Percentiles rank a stretch among this genome's conserved stretches.
Evolutionary conservation across 2,113 vertebrate species (phyloP).

Genomic region (Lasiurus cinereus): DNA sequence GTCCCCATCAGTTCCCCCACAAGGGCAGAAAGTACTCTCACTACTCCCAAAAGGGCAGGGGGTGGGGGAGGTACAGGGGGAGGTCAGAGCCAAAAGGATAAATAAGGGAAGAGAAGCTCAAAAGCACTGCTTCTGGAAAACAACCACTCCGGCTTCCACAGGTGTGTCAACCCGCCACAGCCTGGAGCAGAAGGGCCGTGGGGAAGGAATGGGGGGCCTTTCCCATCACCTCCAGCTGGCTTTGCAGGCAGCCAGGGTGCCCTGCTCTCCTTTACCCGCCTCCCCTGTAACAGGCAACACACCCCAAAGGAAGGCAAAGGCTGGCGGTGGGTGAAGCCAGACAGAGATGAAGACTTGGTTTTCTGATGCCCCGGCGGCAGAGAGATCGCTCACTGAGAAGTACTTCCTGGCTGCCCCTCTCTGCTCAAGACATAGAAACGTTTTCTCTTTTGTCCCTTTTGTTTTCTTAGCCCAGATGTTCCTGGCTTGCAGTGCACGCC

Average conservation of each 20-base stretch:
- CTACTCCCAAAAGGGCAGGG: neutral
- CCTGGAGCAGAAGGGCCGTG: neutral
- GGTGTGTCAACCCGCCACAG: neutral
- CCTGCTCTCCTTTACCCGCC: neutral
- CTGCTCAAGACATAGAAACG: neutral
- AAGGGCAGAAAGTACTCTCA: neutral
- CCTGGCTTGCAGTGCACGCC: constrained; percentile 53
- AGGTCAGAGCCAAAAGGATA: neutral
- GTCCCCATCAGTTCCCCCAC: neutral
- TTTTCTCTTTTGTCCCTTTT: constrained; percentile 51
- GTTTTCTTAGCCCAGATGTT: constrained; percentile 67
- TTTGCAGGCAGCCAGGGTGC: neutral
- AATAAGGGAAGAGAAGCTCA: neutral
- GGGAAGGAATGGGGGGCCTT: neutral
- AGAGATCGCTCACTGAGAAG: neutral
- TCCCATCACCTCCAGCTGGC: neutral
- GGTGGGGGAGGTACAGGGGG: rapidly evolving
- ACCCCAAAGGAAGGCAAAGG: constrained; percentile 47
- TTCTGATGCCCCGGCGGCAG: constrained; percentile 66
- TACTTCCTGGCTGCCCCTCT: constrained; percentile 8
- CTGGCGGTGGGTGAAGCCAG: constrained; percentile 67
- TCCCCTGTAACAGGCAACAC: neutral
- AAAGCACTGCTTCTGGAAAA: constrained; percentile 25
- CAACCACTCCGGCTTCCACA: neutral
- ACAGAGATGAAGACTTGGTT: constrained; percentile 78